Percentiles rank a stretch among this genome's conserved stretches.
Evolutionary conservation across 1,140 invertebrate genomes (phyloP).

Genomic region (Tetragnatha versicolor): DNA sequence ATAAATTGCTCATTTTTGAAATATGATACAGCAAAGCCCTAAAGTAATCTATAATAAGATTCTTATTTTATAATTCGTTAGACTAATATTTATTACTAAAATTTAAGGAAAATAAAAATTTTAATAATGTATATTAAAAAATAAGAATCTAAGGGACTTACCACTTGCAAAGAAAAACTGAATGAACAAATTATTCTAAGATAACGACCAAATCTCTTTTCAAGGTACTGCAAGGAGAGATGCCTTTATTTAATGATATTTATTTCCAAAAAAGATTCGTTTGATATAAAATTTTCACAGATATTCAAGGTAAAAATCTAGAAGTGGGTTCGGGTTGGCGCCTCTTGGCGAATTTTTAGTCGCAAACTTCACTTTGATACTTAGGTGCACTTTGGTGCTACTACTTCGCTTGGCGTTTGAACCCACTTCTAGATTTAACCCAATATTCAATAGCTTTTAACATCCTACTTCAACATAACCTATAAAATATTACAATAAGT

Average conservation of each 20-base stretch:
- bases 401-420: no score
- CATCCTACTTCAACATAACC: no score
- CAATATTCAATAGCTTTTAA: no score
- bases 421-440: no score
- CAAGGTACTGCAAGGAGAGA: slow-evolving; percentile 73
- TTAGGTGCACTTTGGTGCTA: no score
- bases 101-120: not conserved
- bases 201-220: slow-evolving; percentile 77
- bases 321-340: no score
- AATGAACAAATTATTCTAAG: slow-evolving; percentile 76
- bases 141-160: slow-evolving; percentile 4
- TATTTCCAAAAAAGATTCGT: not conserved
- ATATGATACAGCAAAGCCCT: no score
- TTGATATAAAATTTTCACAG: not conserved
- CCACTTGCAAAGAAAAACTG: slow-evolving; percentile 79
- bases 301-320: no score
- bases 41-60: not conserved
- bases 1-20: not conserved
- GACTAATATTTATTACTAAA: not conserved
- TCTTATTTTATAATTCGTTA: not conserved
- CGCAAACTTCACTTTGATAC: no score
- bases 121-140: not conserved
- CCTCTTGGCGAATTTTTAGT: no score
- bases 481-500: no score
- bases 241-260: not conserved